Conservation (phyloP, 2,888 invertebrate species). For the Chrysolina oricalcia region DNA sequence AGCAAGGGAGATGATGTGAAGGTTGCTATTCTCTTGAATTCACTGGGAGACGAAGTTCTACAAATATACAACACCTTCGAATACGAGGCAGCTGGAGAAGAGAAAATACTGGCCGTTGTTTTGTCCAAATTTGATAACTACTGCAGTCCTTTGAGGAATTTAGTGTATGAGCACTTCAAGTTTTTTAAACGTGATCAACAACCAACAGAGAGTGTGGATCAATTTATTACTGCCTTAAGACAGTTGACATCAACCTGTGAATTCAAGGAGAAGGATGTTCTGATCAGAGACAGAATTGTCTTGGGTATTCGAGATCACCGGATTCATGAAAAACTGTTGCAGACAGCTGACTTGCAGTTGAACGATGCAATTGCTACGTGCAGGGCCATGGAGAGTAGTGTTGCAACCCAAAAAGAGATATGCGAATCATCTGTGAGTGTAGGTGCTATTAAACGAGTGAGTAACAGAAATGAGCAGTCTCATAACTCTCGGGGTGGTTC, state of each 20-base stretch:
- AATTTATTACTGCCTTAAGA: constrained; percentile 47
- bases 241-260: constrained; percentile 50
- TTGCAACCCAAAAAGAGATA: constrained; percentile 11
- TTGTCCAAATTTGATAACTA: constrained; percentile 46
- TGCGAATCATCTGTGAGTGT: neutral
- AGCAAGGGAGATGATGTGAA: constrained; percentile 26
- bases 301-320: constrained; percentile 37
- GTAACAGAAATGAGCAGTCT: too few relatives aligned
- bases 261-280: constrained; percentile 47
- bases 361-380: constrained; percentile 36
- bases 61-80: constrained; percentile 43
- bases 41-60: constrained; percentile 33
- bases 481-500: neutral
- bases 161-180: constrained; percentile 53
- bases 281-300: constrained; percentile 36
- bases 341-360: constrained; percentile 28
- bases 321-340: constrained; percentile 34
- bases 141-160: constrained; percentile 51
- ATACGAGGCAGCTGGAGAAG: constrained; percentile 29
- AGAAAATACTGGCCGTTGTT: constrained; percentile 36
- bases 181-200: constrained; percentile 53
- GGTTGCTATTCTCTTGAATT: constrained; percentile 33
- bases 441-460: neutral
- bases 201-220: constrained; percentile 45
- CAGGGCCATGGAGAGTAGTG: constrained; percentile 36